These are phyloP conservation scores for Rhipidura dahli DNA, from an alignment of 2,113 vertebrate genomes.

Conservation along the genomic window DNA sequence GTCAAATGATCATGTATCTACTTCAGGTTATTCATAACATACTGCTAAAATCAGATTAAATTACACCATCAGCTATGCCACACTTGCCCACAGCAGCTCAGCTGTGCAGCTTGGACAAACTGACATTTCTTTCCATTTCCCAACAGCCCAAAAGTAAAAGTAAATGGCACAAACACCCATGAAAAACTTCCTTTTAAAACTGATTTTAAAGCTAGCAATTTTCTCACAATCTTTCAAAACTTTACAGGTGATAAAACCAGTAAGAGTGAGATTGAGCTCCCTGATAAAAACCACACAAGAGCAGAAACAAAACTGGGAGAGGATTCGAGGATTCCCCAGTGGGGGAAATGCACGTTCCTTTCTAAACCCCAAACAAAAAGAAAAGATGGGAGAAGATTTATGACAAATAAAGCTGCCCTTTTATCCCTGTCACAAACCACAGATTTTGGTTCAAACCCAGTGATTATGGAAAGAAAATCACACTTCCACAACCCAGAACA, in stretches of 20 bases:
- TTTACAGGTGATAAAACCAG: neutral
- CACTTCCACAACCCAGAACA: neutral
- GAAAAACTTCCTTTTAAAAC: neutral
- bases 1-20: neutral
- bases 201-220: neutral
- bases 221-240: neutral
- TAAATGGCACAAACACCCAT: neutral
- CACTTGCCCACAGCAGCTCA: neutral
- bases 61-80: neutral
- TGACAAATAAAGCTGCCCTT: neutral
- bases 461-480: neutral
- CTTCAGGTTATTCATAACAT: neutral
- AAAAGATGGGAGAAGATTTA: neutral
- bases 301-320: neutral
- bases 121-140: neutral
- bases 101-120: neutral
- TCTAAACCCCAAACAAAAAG: neutral
- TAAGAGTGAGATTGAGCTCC: neutral
- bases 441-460: neutral
- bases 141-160: neutral
- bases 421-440: neutral
- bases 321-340: neutral
- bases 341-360: neutral
- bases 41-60: neutral
- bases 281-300: neutral